Base-by-base conservation (phyloP, 1,140 invertebrate genomes). In the Macrocentrus cingulum region DNA sequence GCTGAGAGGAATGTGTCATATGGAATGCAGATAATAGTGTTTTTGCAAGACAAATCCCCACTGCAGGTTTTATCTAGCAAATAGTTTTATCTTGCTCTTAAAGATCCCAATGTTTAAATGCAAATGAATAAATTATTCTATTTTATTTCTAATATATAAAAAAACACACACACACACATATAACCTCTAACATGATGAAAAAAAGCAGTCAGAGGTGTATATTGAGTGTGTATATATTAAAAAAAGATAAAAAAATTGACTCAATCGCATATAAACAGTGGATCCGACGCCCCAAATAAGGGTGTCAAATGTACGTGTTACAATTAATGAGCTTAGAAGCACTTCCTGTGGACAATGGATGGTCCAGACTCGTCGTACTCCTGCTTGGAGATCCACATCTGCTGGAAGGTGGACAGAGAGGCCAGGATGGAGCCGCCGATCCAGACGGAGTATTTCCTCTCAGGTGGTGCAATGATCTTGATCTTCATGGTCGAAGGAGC, bases 341-440 rank as follows among this genome's bases (percentile, higher is more conserved):
- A 96, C 83, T 95, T 96, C 83, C 93, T 88, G 87, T 95, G 92
- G 64, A 96, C 93, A 78, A 95, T 95, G 74, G 89, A 90, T 64
- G 93, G 93, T 65, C 93, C 93, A 70, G 91, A 94, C 79, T 96
- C 93, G 80, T 96, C 93, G 81, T 96, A 96, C 78, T 96, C 92
- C 80, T 95, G 91, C 79, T 95, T 95, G 71, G 90, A 92, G 83
- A 97, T 97, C 94, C 94, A 96, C 91, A 93, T 93, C 80, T 91
- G 89, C 77, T 93, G 91, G 90, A 93, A 93, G 79, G 91, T 93
- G 65, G 91, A 92, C 19, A 92, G 80, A 4, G 91, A 92, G 45
- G 91, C 90, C 64, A 92, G 81, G 74, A 92, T 93, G 63, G 91
- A 92, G 60, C 91, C 90, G 71, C 90, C 88, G 82, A 93, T 93